phyloP scores from a whole-genome alignment of 2,797 vertebrate species.

The Epinephelus malabaricus region DNA sequence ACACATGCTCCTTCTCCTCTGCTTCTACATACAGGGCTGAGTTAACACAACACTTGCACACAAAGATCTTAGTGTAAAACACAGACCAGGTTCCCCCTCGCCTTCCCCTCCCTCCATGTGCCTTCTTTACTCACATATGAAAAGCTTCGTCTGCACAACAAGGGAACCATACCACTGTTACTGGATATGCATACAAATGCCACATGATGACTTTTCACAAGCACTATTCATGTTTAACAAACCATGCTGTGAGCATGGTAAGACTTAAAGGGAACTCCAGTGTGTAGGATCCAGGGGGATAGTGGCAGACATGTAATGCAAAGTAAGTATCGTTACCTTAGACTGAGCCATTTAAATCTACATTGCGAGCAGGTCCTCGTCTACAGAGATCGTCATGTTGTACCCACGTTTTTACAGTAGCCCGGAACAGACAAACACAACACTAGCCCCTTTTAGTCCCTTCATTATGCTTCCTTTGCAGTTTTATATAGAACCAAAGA shows the following conservation, averaged over 20 bases:
- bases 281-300: too few species aligned
- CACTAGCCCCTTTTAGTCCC: too few species aligned
- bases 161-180: background rate
- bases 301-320: too few species aligned
- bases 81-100: slow-evolving; percentile 31
- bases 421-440: too few species aligned
- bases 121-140: slow-evolving; percentile 53
- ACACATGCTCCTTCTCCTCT: slow-evolving; percentile 64
- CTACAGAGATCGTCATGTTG: too few species aligned
- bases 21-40: slow-evolving; percentile 43
- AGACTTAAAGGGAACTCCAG: too few species aligned
- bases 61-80: slow-evolving; percentile 74
- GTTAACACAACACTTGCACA: slow-evolving; percentile 67
- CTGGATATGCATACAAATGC: slow-evolving; percentile 26
- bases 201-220: slow-evolving; percentile 24
- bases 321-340: too few species aligned
- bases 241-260: background rate
- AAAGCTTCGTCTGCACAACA: slow-evolving; percentile 41
- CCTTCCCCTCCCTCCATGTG: slow-evolving; percentile 17
- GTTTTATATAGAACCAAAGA: too few species aligned
- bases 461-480: too few species aligned
- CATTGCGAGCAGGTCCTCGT: too few species aligned
- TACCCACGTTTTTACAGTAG: too few species aligned
- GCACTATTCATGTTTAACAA: background rate
- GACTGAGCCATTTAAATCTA: too few species aligned